Conservation (phyloP, 2,888 invertebrate species). For the Cheilosia vulpina region DNA sequence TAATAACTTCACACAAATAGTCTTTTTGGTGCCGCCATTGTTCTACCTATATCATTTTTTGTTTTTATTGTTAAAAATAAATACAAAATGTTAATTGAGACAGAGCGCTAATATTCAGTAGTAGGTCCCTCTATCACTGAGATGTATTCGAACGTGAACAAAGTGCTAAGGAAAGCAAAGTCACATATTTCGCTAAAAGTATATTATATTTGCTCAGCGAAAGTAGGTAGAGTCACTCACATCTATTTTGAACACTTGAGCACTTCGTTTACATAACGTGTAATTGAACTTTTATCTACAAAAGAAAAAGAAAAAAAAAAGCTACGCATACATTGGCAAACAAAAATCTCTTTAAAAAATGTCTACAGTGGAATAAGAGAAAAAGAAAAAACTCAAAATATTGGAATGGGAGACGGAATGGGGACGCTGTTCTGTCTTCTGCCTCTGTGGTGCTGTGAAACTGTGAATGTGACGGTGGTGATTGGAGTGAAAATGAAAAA, state of each 20-base stretch:
- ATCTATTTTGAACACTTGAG: neutral
- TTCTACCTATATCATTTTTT: too few species aligned
- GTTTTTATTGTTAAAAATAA: too few species aligned
- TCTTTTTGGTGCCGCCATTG: too few species aligned
- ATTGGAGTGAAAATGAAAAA: neutral
- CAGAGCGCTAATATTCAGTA: too few species aligned
- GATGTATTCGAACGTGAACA: neutral
- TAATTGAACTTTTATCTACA: neutral
- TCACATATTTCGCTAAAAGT: neutral
- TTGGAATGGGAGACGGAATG: neutral
- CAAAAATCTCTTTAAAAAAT: slow-evolving; percentile 26
- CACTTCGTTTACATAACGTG: slow-evolving; percentile 9
- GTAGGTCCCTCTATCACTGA: too few species aligned
- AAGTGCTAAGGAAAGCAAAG: neutral
- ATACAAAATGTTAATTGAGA: too few species aligned
- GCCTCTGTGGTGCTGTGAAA: too few species aligned
- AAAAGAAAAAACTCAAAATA: neutral
- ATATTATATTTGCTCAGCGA: neutral
- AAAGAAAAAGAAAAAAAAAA: neutral
- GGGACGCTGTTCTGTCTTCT: too few species aligned
- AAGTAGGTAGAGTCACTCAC: neutral
- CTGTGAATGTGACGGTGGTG: neutral
- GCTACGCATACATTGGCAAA: neutral
- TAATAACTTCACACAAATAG: too few species aligned
- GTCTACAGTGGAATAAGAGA: slow-evolving; percentile 1